phyloP scores from a whole-genome alignment of 2,888 invertebrate genomes.

The Andrena praecox region DNA sequence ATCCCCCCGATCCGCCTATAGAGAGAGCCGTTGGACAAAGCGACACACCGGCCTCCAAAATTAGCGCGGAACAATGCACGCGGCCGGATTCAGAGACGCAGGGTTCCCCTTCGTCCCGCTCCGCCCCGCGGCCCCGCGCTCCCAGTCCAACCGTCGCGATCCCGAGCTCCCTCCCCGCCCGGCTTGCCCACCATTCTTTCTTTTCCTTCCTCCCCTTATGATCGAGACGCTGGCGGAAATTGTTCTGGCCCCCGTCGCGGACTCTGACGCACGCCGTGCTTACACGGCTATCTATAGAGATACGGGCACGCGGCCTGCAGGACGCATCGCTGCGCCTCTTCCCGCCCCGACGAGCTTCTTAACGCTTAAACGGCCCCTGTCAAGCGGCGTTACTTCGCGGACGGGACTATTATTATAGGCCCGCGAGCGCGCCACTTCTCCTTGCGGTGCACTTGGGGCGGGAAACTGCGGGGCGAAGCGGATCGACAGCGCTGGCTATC shows the following conservation, averaged over 20 bases:
- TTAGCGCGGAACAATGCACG: constrained; percentile 84
- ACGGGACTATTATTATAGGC: constrained; percentile 20
- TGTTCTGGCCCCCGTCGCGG: constrained; percentile 42
- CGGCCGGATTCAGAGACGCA: constrained; percentile 80
- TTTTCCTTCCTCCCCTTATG: constrained; percentile 49
- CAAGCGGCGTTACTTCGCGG: neutral
- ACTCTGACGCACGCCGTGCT: constrained; percentile 68
- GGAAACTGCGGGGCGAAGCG: too few relatives aligned
- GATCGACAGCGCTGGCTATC: too few relatives aligned
- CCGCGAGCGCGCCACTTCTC: neutral
- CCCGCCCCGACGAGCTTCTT: constrained; percentile 25
- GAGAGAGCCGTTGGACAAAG: constrained; percentile 79
- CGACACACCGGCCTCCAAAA: constrained; percentile 81
- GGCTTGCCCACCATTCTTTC: constrained; percentile 39
- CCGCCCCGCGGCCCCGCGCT: neutral
- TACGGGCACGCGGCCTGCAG: constrained; percentile 64
- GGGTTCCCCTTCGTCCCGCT: constrained; percentile 60
- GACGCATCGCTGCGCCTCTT: constrained; percentile 52
- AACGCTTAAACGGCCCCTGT: constrained; percentile 6
- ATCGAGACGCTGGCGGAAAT: constrained; percentile 60
- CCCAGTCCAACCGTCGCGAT: constrained; percentile 53
- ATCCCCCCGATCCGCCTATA: constrained; percentile 72
- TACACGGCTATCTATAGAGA: constrained; percentile 76
- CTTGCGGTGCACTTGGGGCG: too few relatives aligned
- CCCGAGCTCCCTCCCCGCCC: constrained; percentile 48